A percentile compares a stretch with the other conserved stretches of the same genome.
These are phyloP conservation scores for Avahi laniger DNA, from an alignment of 2,797 vertebrate genomes.

Conservation along the genomic window DNA sequence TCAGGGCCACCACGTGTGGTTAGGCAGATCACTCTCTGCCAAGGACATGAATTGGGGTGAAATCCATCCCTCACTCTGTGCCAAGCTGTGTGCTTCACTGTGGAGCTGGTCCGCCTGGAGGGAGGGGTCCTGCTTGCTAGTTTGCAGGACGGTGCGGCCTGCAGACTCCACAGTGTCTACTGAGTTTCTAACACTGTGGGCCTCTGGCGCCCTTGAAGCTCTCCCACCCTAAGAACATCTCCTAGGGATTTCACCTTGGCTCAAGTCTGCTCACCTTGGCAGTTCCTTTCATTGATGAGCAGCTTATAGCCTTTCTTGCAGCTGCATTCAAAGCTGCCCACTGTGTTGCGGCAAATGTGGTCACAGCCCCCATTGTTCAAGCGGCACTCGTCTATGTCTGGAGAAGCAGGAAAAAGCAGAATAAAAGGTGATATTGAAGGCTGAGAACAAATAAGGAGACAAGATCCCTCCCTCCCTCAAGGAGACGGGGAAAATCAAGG, in stretches of 20 bases:
- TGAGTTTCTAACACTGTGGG: background rate
- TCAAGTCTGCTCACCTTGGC: slow-evolving; percentile 90
- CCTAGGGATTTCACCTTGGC: background rate
- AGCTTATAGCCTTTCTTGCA: slow-evolving; percentile 99
- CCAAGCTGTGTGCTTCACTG: background rate
- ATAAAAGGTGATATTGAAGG: background rate
- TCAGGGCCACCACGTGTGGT: background rate
- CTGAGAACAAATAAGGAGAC: background rate
- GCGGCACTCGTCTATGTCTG: slow-evolving; percentile 97
- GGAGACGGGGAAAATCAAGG: background rate
- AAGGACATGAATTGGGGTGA: background rate
- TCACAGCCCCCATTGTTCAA: slow-evolving; percentile 97
- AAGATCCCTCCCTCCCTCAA: background rate
- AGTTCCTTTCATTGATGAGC: slow-evolving; percentile 97
- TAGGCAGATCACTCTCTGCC: background rate
- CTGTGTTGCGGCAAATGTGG: slow-evolving; percentile 97
- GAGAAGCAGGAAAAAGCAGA: background rate
- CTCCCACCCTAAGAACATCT: background rate
- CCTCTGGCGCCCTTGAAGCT: background rate
- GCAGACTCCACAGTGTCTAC: rapidly evolving
- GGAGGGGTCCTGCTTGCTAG: background rate
- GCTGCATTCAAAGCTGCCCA: slow-evolving; percentile 99
- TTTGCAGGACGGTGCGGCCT: background rate
- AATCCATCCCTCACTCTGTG: background rate
- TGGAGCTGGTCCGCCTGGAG: background rate